Evolutionary conservation across 2,888 invertebrate species (phyloP), one percentile per base, ranked within the genome.

Genomic region (Doris montereyensis): DNA sequence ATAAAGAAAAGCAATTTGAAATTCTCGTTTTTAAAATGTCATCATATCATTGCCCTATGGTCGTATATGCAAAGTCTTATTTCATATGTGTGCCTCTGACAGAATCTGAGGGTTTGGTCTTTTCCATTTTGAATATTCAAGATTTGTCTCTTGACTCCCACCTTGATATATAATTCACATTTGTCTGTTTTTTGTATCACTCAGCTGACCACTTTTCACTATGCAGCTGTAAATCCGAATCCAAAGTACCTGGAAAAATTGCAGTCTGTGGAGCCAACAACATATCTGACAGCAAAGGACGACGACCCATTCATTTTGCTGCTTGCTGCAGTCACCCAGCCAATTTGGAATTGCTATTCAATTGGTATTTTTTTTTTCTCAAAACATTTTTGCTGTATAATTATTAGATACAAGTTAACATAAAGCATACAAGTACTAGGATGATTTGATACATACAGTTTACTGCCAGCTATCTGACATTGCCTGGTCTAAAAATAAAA

Each of bases 211-310:
- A 92, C 93, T 2, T 82, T 93, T 8, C 93, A 93, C 83, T 91
- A 91, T 81, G 92, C 93, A 5, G 91, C 92, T 26, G 90, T 92
- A 73, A 93, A 93, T 84, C 92, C 92, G 8, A 91, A 92, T 84
- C 85, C 89, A 1, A 87, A 89, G 41, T 89, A 91, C 78, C 83
- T 92, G 65, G 84, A 86, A 2, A 85, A 89, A 24, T 86, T 93
- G 79, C 79, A 92, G 26, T 81, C 84, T 4, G 86, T 89, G 5
- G 87, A 89, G 52, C 91, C 92, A 0, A 91, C 92, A 65, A 89
- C 90, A 82, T 92, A 34, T 83, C 87, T 0, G 93, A 93, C 85
- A 83, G 83, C 26, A 86, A 88, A 34, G 87, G 89, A 58, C 89
- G 92, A 84, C 84, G 88, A 57, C 91, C 92, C 0, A 89, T 92